These are phyloP conservation scores for Eriocheir sinensis DNA, from an alignment of 1,140 invertebrate genomes.

Conservation along the genomic window DNA sequence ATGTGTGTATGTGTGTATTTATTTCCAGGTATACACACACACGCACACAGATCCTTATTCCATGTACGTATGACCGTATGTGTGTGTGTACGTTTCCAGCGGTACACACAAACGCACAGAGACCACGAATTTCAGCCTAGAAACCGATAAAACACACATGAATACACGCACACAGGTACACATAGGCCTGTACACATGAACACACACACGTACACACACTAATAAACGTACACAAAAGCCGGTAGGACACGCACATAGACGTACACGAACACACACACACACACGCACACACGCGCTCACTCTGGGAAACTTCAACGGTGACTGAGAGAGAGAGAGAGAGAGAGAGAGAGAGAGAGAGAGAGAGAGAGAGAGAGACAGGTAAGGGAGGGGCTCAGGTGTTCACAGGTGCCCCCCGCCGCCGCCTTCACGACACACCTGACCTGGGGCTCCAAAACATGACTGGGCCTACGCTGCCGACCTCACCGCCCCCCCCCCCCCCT, in stretches of 20 bases:
- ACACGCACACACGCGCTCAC: neutral
- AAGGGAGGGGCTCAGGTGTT: neutral
- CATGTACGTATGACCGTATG: neutral
- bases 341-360: slow-evolving; percentile 44
- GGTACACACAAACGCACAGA: neutral
- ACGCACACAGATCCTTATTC: neutral
- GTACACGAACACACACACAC: neutral
- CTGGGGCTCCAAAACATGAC: neutral
- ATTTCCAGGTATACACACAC: neutral
- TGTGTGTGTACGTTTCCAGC: neutral
- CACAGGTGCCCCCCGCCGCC: neutral
- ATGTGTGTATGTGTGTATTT: neutral
- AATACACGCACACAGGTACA: neutral
- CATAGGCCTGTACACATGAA: neutral
- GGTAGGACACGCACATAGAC: neutral
- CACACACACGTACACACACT: neutral
- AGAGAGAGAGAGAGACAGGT: slow-evolving; percentile 30
- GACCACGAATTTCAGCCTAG: too few species aligned
- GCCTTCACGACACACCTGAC: neutral
- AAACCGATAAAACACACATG: too few species aligned
- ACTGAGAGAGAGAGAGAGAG: slow-evolving; percentile 37
- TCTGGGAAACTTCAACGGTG: neutral
- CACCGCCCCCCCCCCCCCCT: too few species aligned
- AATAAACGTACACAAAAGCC: neutral
- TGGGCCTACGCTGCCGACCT: too few species aligned